Evolutionary conservation across 2,113 vertebrate species (phyloP).

Genomic region (Narcine bancroftii): DNA sequence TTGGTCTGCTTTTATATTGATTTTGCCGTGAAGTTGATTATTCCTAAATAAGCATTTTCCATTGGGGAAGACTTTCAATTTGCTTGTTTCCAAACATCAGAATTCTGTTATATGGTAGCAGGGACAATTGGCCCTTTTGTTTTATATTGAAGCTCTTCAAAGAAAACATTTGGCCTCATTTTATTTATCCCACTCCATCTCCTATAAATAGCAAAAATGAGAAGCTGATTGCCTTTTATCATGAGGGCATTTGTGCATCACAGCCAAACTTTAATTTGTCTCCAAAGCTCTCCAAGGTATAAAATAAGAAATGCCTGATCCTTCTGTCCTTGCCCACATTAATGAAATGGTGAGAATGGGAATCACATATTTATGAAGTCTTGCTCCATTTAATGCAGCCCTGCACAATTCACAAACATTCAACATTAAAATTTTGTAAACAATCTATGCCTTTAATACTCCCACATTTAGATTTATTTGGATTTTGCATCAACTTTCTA

Average conservation of each 20-base stretch:
- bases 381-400: not conserved
- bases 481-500: not conserved
- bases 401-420: not conserved
- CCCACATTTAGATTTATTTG: not conserved
- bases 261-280: not conserved
- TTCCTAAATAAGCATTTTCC: not conserved
- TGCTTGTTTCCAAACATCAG: not conserved
- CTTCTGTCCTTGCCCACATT: not conserved
- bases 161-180: not conserved
- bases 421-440: not conserved
- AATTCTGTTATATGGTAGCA: not conserved
- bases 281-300: not conserved
- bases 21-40: not conserved
- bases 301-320: not conserved
- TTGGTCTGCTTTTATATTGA: not conserved
- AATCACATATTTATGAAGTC: not conserved
- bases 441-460: not conserved
- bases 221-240: not conserved
- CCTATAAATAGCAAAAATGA: not conserved
- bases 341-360: not conserved
- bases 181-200: not conserved
- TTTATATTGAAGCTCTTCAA: not conserved
- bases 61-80: not conserved
- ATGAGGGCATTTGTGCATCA: not conserved
- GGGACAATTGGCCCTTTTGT: not conserved